Conservation (phyloP, 2,888 invertebrate species). For the Horisme vitalbata region DNA sequence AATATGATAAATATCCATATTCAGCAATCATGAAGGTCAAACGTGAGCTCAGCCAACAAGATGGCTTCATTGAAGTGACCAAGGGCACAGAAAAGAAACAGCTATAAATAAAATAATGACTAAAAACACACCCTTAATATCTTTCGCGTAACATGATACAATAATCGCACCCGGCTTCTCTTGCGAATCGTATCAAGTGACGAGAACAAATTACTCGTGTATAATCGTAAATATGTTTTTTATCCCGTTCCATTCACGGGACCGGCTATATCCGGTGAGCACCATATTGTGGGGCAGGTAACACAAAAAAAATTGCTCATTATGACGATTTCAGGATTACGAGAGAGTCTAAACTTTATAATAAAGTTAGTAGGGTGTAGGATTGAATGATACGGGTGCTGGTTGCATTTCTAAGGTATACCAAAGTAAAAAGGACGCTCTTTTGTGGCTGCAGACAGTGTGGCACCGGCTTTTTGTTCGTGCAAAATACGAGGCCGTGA, state of each 20-base stretch:
- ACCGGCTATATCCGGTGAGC: constrained; percentile 73
- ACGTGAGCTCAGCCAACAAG: too few species aligned
- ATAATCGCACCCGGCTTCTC: constrained; percentile 64
- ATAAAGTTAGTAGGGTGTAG: constrained; percentile 42
- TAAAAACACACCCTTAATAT: constrained; percentile 44
- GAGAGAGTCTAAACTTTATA: constrained; percentile 45
- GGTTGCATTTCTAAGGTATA: constrained; percentile 73
- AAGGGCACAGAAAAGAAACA: background rate
- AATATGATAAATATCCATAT: too few species aligned
- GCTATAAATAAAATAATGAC: constrained; percentile 7
- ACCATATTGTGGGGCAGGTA: constrained; percentile 69
- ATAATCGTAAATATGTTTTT: constrained; percentile 77
- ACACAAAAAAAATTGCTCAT: constrained; percentile 62
- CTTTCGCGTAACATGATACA: constrained; percentile 68
- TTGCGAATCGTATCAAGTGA: constrained; percentile 69
- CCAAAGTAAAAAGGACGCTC: constrained; percentile 62
- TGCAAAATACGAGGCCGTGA: constrained; percentile 58
- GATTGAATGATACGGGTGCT: constrained; percentile 41
- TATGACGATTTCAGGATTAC: constrained; percentile 46
- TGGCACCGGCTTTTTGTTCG: constrained; percentile 76
- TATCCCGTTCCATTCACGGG: constrained; percentile 59
- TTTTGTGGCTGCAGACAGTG: constrained; percentile 78
- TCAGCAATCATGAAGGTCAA: too few species aligned
- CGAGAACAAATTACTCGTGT: constrained; percentile 76
- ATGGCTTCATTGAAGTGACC: background rate